Percentiles rank a stretch among this genome's conserved stretches.
These are phyloP conservation scores for Monopis laevigella DNA, from an alignment of 2,888 invertebrate genomes.

Conservation along the genomic window DNA sequence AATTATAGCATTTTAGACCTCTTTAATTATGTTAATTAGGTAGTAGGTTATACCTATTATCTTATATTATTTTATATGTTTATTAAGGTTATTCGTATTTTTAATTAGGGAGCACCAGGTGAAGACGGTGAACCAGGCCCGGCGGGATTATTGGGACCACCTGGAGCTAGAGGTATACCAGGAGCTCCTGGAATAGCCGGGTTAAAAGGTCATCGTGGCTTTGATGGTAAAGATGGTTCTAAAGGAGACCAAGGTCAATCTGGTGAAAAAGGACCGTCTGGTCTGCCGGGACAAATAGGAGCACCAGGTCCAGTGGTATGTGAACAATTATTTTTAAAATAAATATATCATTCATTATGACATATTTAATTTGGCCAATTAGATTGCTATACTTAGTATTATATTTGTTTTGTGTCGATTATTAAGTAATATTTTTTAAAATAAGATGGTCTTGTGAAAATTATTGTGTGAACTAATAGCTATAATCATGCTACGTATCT, in stretches of 20 bases:
- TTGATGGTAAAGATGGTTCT: conserved; percentile 78
- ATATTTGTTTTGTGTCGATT: neutral
- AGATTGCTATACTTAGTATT: neutral
- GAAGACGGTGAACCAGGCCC: conserved; percentile 84
- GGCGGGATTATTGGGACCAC: conserved; percentile 74
- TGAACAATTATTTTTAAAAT: too few relatives aligned
- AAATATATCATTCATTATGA: too few relatives aligned
- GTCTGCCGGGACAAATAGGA: conserved; percentile 75
- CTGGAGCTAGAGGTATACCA: conserved; percentile 77
- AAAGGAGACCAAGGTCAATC: conserved; percentile 81
- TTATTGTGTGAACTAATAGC: too few relatives aligned
- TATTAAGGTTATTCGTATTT: neutral
- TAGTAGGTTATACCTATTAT: conserved; percentile 50
- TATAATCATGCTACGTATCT: too few relatives aligned
- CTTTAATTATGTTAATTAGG: too few relatives aligned
- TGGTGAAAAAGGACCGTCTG: conserved; percentile 81
- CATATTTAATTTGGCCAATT: too few relatives aligned
- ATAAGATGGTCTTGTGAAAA: too few relatives aligned
- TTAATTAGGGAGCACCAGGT: conserved; percentile 77
- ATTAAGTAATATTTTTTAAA: neutral
- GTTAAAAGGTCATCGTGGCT: conserved; percentile 84
- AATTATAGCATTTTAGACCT: too few relatives aligned
- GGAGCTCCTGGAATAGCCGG: conserved; percentile 85
- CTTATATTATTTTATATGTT: conserved; percentile 62
- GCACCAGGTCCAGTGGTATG: conserved; percentile 74